Evolutionary conservation across 2,797 vertebrate genomes (phyloP).

Genomic region (Glossophaga mutica): DNA sequence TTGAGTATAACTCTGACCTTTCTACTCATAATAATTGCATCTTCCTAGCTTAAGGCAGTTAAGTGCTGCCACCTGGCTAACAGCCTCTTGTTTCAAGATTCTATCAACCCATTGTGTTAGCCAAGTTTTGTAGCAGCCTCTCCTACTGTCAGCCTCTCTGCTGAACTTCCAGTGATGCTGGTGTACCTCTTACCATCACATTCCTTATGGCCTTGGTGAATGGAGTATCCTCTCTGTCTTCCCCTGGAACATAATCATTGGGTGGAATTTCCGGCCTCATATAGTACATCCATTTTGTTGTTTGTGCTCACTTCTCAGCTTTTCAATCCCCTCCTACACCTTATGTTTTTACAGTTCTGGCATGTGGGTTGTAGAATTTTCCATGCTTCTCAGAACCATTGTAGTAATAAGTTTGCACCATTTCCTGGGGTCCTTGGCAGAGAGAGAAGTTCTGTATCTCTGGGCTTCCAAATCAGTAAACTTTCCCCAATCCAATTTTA

Average conservation of each 20-base stretch:
- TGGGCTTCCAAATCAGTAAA: not conserved
- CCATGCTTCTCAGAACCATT: not conserved
- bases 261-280: not conserved
- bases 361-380: not conserved
- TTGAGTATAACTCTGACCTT: not conserved
- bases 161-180: not conserved
- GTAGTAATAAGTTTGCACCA: not conserved
- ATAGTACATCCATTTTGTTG: not conserved
- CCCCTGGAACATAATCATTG: not conserved
- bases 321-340: not conserved
- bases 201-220: not conserved
- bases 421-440: not conserved
- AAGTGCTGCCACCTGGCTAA: not conserved
- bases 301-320: not conserved
- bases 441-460: not conserved
- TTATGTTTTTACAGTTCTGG: not conserved
- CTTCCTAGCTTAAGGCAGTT: not conserved
- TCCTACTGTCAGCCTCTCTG: not conserved
- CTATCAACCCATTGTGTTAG: not conserved
- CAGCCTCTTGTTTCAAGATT: not conserved
- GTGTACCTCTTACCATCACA: not conserved
- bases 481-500: not conserved
- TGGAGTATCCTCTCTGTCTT: not conserved
- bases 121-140: not conserved
- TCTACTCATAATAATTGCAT: not conserved